These are phyloP conservation scores for Drosophila obscura DNA, from an alignment of 1,140 invertebrate species.

Conservation along the genomic window DNA sequence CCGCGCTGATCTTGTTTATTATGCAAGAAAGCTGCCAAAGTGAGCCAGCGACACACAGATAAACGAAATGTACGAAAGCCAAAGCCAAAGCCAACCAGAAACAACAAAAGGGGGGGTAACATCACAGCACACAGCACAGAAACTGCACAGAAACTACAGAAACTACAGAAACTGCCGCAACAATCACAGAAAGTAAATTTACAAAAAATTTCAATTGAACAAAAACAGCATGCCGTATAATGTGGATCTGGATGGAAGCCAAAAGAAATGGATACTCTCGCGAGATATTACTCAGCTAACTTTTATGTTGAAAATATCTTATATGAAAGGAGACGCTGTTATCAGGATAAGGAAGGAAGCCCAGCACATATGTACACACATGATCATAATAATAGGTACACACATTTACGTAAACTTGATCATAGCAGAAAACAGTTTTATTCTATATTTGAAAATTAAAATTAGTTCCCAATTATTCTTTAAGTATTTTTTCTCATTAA, in stretches of 20 bases:
- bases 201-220: conserved; percentile 37
- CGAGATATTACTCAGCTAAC: background rate
- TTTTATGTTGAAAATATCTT: background rate
- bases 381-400: no score
- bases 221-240: conserved; percentile 5
- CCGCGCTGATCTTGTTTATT: conserved; percentile 79
- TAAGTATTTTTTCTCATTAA: no score
- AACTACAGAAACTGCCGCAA: conserved; percentile 10
- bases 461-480: no score
- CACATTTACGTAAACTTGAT: no score
- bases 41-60: conserved; percentile 38
- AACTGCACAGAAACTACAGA: background rate
- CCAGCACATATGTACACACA: no score
- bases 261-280: conserved; percentile 21
- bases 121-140: conserved; percentile 2
- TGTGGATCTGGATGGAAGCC: conserved; percentile 6
- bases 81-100: conserved; percentile 29
- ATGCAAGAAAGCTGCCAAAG: conserved; percentile 81
- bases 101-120: background rate
- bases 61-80: conserved; percentile 27
- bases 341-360: no score
- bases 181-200: conserved; percentile 52
- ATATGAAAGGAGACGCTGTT: no score
- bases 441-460: no score
- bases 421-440: no score